Conservation (phyloP, 2,797 vertebrate species). For the Phataginus tetradactyla region DNA sequence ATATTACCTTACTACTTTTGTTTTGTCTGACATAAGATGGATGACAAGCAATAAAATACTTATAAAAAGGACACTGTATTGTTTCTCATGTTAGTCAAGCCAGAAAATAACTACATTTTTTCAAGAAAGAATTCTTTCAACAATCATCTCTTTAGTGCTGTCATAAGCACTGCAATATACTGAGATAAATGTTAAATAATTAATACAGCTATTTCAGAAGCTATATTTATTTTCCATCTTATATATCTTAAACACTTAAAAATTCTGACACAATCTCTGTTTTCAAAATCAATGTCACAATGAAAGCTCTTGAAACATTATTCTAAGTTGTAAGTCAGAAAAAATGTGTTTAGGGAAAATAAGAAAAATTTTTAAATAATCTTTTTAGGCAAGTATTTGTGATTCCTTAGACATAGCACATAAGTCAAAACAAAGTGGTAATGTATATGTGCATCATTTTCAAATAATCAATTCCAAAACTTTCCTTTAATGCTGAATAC, state of each 20-base stretch:
- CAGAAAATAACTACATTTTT: slow-evolving; percentile 2
- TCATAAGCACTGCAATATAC: not conserved
- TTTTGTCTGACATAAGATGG: slow-evolving; percentile 40
- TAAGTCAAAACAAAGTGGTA: not conserved
- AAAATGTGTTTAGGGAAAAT: not conserved
- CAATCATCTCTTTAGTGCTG: not conserved
- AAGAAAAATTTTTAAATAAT: slow-evolving; percentile 38
- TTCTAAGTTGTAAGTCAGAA: slow-evolving; percentile 15
- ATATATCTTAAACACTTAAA: not conserved
- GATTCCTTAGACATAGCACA: not conserved
- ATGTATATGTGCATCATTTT: accelerated
- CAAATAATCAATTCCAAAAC: not conserved
- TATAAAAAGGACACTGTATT: not conserved
- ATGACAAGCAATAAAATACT: slow-evolving; percentile 58
- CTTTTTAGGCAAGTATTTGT: slow-evolving; percentile 61
- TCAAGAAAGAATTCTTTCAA: slow-evolving; percentile 46
- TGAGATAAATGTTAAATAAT: slow-evolving; percentile 39
- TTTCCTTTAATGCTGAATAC: not conserved
- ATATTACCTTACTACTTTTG: not conserved
- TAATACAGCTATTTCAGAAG: slow-evolving; percentile 11
- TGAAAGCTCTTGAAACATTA: slow-evolving; percentile 34
- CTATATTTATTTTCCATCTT: slow-evolving; percentile 33
- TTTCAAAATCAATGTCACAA: slow-evolving; percentile 56
- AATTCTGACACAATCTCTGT: not conserved
- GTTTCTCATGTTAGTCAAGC: not conserved